Conservation (phyloP, 2,113 vertebrate species). For the Zingel zingel region DNA sequence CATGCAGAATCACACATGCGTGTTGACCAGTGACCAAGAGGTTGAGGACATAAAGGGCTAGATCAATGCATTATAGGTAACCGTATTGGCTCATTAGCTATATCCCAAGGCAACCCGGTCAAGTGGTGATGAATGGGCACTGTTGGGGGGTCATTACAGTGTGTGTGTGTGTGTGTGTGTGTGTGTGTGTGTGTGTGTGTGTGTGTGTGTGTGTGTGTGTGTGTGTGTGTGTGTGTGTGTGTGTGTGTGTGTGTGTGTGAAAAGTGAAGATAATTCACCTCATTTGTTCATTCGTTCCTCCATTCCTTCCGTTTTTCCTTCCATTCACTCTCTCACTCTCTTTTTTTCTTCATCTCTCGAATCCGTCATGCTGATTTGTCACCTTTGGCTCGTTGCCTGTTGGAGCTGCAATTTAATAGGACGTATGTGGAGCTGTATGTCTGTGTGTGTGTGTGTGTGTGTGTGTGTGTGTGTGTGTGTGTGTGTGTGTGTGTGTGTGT, state of each 20-base stretch:
- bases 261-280: neutral
- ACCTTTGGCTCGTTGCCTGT: neutral
- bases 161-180: constrained; percentile 8
- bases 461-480: neutral
- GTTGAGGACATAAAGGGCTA: constrained; percentile 16
- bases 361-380: neutral
- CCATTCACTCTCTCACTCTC: neutral
- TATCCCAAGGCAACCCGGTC: constrained; percentile 33
- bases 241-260: neutral
- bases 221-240: neutral
- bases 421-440: neutral
- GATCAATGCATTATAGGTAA: constrained; percentile 66
- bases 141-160: constrained; percentile 27
- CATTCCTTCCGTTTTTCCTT: neutral
- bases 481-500: constrained; percentile 4
- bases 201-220: neutral
- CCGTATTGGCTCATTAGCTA: constrained; percentile 59
- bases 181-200: neutral
- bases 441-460: neutral
- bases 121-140: constrained; percentile 63
- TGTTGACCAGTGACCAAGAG: constrained; percentile 18
- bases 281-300: neutral
- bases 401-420: constrained; percentile 5
- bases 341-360: neutral
- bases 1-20: neutral